Evolutionary conservation across 2,797 vertebrate species (phyloP), one percentile per base, ranked within the genome.

Genomic region (Buphagus erythrorhynchus): DNA sequence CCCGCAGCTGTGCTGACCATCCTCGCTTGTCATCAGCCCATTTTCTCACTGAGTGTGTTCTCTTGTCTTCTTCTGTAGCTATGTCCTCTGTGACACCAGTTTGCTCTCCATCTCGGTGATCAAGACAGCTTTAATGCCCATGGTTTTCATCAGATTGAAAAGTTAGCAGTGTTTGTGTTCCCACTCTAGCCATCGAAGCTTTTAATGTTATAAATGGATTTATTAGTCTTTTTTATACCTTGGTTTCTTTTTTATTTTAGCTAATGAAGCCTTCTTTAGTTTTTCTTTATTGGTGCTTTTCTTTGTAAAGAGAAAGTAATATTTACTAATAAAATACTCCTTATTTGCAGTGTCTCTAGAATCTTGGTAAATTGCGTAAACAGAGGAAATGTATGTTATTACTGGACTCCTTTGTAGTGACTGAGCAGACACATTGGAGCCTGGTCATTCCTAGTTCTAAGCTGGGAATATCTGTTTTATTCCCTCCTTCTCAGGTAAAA

Each of bases 41-140:
- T 67, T 83, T 89, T 57, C 48, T 14, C 61, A 38, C 26, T 20
- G 10, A 40, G 13, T 11, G 10, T 2, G 1, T 71, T 77, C 66
- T 57, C 74, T 67, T 7, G 2, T 40, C 11, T 48, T 46, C 26
- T 67, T 38, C 58, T 45, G 22, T 40, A 61, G 48, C 45, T 42
- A 19, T 31, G 0, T 38, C 46, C 33, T 62, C 14, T 21, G 55
- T 58, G 33, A 18, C 59, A 83, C 65, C 78, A 49, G 24, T 35
- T 73, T 36, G 5, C 18, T 61, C 42, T 16, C 21, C 5, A 1
- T 13, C 4, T 10, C 3, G 0, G 18, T 26, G 38, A 26, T 21
- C 43, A 55, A 19, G 54, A n/a, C 20, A 38, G 40, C 35, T 86
- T 90, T 80, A 49, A 78, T 78, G 18, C 3, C 21, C 0, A 0